A percentile compares a stretch with the other conserved stretches of the same genome.
phyloP scores from a whole-genome alignment of 1,140 invertebrate genomes.

The Triops longicaudatus region DNA sequence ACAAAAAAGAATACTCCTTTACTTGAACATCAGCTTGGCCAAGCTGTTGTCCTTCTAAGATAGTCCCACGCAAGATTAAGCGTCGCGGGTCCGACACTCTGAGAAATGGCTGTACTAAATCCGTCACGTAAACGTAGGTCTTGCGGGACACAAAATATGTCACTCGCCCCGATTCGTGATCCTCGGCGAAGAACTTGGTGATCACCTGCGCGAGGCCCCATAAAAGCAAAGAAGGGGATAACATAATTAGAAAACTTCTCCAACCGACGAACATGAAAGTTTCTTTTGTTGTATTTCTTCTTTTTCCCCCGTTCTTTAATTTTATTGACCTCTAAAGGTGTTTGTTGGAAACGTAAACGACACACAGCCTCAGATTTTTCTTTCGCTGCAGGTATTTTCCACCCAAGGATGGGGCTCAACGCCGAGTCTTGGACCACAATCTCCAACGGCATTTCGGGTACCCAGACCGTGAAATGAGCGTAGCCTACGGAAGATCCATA shows the following conservation, averaged over 20 bases:
- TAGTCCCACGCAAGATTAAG: constrained; percentile 51
- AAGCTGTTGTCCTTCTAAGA: constrained; percentile 72
- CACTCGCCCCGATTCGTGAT: constrained; percentile 82
- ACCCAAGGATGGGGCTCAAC: constrained; percentile 81
- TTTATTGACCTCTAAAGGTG: constrained; percentile 32
- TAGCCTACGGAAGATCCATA: constrained; percentile 84
- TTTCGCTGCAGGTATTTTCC: constrained; percentile 68
- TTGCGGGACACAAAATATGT: constrained; percentile 80
- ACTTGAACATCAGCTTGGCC: constrained; percentile 89
- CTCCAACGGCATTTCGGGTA: constrained; percentile 87
- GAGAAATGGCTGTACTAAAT: constrained; percentile 72
- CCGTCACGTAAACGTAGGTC: constrained; percentile 79
- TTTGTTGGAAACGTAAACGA: constrained; percentile 34
- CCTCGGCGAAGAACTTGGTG: constrained; percentile 76
- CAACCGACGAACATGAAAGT: neutral
- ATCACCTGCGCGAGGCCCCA: constrained; percentile 51
- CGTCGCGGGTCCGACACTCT: constrained; percentile 74
- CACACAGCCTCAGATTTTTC: constrained; percentile 31
- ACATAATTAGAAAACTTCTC: neutral
- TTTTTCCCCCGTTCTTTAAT: neutral
- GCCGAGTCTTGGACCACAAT: constrained; percentile 77
- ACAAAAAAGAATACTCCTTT: constrained; percentile 17
- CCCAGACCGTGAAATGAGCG: constrained; percentile 88
- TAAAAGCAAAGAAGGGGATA: neutral
- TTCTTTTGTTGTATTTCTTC: neutral